A percentile compares a stretch with the other conserved stretches of the same genome.
Evolutionary conservation across 2,797 vertebrate species (phyloP).

Genomic region (Epinephelus awoara): DNA sequence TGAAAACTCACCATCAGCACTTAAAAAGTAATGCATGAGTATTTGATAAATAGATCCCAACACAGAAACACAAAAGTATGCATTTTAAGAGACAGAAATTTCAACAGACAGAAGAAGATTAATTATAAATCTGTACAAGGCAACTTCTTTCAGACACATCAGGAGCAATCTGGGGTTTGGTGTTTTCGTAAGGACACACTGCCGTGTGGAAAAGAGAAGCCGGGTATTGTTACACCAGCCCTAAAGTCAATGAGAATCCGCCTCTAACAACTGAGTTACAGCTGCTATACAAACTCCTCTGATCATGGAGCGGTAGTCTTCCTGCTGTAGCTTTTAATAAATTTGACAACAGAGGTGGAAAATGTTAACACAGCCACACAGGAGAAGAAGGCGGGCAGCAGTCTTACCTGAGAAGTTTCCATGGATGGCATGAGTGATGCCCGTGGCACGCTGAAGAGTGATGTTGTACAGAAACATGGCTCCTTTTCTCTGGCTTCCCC

Average conservation of each 20-base stretch:
- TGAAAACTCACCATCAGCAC: conserved; percentile 56
- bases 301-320: too few species aligned
- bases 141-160: neutral
- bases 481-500: conserved; percentile 45
- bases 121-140: too few species aligned
- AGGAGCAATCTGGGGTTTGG: too few species aligned
- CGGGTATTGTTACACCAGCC: neutral
- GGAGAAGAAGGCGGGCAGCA: too few species aligned
- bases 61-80: neutral
- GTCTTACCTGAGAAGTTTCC: conserved; percentile 97
- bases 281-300: neutral
- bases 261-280: neutral
- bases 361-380: neutral
- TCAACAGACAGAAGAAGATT: too few species aligned
- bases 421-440: conserved; percentile 98
- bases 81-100: neutral
- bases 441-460: conserved; percentile 96
- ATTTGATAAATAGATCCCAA: neutral
- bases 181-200: neutral
- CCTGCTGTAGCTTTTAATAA: too few species aligned
- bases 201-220: neutral
- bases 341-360: too few species aligned
- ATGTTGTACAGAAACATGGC: conserved; percentile 98
- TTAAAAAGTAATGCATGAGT: neutral
- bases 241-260: neutral